Evolutionary conservation across 2,797 vertebrate genomes (phyloP).

Genomic region (Arnoldichthys spilopterus): DNA sequence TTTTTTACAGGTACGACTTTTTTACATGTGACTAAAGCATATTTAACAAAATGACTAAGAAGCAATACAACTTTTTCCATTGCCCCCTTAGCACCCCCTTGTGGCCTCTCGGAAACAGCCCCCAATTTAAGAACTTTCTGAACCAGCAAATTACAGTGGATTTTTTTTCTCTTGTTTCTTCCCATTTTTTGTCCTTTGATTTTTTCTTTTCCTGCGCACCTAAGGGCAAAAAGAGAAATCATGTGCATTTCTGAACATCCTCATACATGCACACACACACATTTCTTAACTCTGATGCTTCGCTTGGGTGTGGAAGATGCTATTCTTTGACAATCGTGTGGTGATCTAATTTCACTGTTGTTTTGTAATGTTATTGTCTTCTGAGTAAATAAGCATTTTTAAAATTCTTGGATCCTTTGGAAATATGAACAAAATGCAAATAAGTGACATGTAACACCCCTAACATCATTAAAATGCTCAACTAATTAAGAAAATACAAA

Average conservation of each 20-base stretch:
- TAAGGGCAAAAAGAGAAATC: constrained; percentile 46
- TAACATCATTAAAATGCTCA: neutral
- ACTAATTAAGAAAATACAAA: neutral
- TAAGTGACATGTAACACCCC: neutral
- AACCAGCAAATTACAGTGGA: neutral
- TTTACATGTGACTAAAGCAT: no score
- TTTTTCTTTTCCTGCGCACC: constrained; percentile 25
- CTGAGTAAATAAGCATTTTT: no score
- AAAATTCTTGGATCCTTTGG: no score
- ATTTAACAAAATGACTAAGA: no score
- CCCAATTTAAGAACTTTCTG: neutral
- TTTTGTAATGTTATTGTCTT: neutral
- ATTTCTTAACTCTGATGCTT: neutral
- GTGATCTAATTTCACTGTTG: neutral
- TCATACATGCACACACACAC: constrained; percentile 9
- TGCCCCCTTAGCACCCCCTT: no score
- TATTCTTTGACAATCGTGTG: neutral
- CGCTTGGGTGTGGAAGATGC: neutral
- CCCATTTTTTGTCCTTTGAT: constrained; percentile 12
- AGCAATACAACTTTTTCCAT: no score
- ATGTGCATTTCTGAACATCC: constrained; percentile 26
- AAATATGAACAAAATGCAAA: no score
- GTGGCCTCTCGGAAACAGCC: no score
- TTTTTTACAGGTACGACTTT: no score
- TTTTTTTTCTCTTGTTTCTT: neutral